Conservation (phyloP, 1,140 invertebrate species). For the Arion vulgaris region DNA sequence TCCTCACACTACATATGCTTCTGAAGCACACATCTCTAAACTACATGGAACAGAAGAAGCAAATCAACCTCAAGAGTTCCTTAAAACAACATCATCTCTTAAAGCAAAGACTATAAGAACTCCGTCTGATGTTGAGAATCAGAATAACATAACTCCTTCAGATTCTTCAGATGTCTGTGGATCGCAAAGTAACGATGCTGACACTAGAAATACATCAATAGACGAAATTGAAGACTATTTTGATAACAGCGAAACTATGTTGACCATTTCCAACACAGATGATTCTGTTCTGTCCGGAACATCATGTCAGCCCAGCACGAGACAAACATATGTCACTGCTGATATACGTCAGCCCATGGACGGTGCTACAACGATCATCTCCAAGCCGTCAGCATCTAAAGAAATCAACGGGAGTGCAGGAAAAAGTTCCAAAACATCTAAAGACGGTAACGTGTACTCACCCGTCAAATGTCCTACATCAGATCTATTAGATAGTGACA, state of each 20-base stretch:
- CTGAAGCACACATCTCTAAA: not conserved
- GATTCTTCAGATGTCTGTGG: constrained; percentile 25
- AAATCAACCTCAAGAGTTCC: not conserved
- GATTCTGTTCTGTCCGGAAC: constrained; percentile 2
- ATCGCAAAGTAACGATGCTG: constrained; percentile 17
- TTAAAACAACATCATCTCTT: not conserved
- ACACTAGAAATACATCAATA: constrained; percentile 29
- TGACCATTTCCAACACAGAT: constrained; percentile 17
- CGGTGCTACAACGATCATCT: not conserved
- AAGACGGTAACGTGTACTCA: not conserved
- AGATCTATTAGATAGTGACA: not conserved
- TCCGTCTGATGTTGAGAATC: constrained; percentile 33
- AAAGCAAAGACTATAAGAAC: constrained; percentile 27
- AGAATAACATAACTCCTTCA: constrained; percentile 27
- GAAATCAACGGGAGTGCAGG: not conserved
- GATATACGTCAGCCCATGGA: not conserved
- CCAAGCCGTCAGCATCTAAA: not conserved
- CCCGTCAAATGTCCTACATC: not conserved
- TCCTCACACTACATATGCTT: not conserved
- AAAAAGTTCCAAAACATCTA: not conserved
- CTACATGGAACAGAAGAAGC: not conserved
- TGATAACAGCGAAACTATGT: not conserved
- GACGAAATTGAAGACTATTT: constrained; percentile 30
- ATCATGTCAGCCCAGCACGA: not conserved
- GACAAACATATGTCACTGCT: not conserved